Base-by-base conservation (phyloP, 1,140 invertebrate species). In the Pseudachorutes palmiensis region DNA sequence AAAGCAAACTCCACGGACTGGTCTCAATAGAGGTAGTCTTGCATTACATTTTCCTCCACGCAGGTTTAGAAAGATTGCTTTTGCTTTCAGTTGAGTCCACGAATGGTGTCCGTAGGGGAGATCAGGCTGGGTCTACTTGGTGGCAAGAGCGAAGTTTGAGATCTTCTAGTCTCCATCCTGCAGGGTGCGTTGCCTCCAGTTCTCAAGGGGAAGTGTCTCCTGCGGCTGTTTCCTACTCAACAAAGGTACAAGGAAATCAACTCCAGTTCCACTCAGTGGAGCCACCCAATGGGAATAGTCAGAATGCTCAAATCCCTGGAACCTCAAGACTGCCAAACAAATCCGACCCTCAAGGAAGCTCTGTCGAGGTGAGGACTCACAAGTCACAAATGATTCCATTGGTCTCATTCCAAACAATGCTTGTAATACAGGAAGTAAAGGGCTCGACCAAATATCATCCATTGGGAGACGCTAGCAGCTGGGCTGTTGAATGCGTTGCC, bases 401-500 rank as follows among this genome's bases (percentile, higher is more conserved):
- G n/a, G n/a, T n/a, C n/a, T n/a, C n/a, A n/a, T n/a, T n/a, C n/a
- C n/a, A n/a, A n/a, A n/a, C n/a, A n/a, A n/a, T n/a, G n/a, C n/a
- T n/a, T n/a, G n/a, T n/a, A n/a, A n/a, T n/a, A n/a, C n/a, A n/a
- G n/a, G n/a, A n/a, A n/a, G n/a, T n/a, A n/a, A n/a, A n/a, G n/a
- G n/a, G n/a, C n/a, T n/a, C n/a, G n/a, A n/a, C n/a, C n/a, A n/a
- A n/a, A n/a, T n/a, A n/a, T n/a, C n/a, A n/a, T n/a, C n/a, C n/a
- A n/a, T n/a, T n/a, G n/a, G n/a, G 26, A n/a, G 64, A 65, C 32
- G 3, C 26, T 12, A 36, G 31, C 1, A 66, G 61, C 57, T 66
- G 58, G 57, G 59, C 65, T 5, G 33, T 66, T 2, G 93, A 97
- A 75, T 98, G 94, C 79, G 92, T 90, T 0, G 92, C 97, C 49